Conservation (phyloP, 2,888 invertebrate genomes). For the Galerucella nymphaeae region DNA sequence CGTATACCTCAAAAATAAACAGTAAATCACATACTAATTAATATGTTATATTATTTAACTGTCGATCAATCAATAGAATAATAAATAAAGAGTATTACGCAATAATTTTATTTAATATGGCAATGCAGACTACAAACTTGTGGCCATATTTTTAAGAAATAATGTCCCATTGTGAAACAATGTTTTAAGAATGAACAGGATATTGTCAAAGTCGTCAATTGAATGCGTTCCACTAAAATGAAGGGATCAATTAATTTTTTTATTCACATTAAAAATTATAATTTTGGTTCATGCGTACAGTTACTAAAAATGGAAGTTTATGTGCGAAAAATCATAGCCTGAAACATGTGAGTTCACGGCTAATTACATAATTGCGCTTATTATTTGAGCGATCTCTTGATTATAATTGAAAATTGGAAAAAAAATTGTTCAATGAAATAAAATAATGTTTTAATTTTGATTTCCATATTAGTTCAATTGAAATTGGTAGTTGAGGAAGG, state of each 20-base stretch:
- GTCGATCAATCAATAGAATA: not conserved
- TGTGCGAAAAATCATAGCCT: not conserved
- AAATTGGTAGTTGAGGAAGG: too few relatives aligned
- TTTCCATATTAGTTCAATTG: too few relatives aligned
- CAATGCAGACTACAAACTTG: not conserved
- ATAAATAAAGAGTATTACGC: not conserved
- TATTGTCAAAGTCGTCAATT: constrained; percentile 1
- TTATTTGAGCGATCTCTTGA: too few relatives aligned
- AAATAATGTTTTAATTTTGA: too few relatives aligned
- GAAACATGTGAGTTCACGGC: too few relatives aligned
- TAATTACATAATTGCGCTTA: too few relatives aligned
- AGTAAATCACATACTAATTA: not conserved
- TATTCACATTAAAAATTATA: not conserved
- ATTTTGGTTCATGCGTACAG: not conserved
- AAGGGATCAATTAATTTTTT: not conserved
- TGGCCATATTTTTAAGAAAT: not conserved
- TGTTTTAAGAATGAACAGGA: not conserved
- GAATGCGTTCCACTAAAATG: not conserved
- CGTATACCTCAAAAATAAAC: not conserved
- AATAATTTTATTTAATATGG: not conserved
- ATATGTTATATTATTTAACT: not conserved
- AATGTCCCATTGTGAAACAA: constrained; percentile 8
- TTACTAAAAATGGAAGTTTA: not conserved
- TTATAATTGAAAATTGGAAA: too few relatives aligned
- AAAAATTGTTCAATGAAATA: too few relatives aligned